These are phyloP conservation scores for Percopsis omiscomaycus DNA, from an alignment of 2,797 vertebrate genomes.

Conservation along the genomic window DNA sequence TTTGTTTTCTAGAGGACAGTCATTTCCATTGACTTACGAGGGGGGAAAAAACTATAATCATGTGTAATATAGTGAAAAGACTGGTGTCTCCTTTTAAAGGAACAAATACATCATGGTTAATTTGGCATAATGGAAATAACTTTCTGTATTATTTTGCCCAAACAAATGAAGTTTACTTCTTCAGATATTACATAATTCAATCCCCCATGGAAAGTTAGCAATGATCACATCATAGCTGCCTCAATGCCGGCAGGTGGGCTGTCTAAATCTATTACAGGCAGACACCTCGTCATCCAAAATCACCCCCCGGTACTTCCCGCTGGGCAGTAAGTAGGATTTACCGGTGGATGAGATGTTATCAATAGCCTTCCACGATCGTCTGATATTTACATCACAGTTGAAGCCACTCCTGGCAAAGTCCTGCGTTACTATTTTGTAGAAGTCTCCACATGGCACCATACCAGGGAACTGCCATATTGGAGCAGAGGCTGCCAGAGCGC, in stretches of 20 bases:
- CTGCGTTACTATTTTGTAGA: constrained; percentile 85
- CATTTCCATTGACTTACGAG: neutral
- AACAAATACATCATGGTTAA: constrained; percentile 3
- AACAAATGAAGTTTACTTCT: constrained; percentile 1
- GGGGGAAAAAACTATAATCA: no score
- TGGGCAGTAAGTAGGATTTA: constrained; percentile 50
- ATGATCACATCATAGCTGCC: neutral
- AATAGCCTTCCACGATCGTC: constrained; percentile 87
- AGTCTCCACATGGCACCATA: constrained; percentile 86
- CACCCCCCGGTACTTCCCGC: neutral
- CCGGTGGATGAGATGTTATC: constrained; percentile 81
- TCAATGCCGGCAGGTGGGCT: neutral
- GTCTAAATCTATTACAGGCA: neutral
- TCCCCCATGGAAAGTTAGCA: neutral
- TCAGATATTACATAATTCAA: neutral
- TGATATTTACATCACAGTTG: constrained; percentile 85
- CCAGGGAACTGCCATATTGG: constrained; percentile 93
- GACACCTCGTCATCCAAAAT: neutral
- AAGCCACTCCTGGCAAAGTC: constrained; percentile 84
- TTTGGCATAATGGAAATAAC: neutral
- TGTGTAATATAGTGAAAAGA: neutral
- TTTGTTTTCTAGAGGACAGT: neutral
- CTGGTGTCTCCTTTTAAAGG: no score
- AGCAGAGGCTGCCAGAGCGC: constrained; percentile 92
- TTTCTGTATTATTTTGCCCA: neutral